Evolutionary conservation across 2,888 invertebrate species (phyloP).

Genomic region (Scaptodrosophila latifasciaeformis): DNA sequence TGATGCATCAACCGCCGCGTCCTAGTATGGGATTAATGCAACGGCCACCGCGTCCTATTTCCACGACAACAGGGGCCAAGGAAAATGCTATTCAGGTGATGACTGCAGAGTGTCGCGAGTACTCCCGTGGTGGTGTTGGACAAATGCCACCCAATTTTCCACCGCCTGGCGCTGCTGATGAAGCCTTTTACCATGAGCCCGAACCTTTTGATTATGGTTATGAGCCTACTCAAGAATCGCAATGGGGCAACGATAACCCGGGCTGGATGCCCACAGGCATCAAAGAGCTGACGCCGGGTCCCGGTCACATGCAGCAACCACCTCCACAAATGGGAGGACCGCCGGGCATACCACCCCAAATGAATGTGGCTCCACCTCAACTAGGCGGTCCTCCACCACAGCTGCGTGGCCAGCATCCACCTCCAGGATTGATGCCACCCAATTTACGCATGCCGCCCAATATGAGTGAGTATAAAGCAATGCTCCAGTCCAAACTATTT

Average conservation of each 20-base stretch:
- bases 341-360: constrained; percentile 70
- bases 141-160: constrained; percentile 75
- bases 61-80: constrained; percentile 69
- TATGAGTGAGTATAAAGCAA: constrained; percentile 47
- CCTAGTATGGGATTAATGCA: constrained; percentile 58
- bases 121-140: constrained; percentile 80
- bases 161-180: constrained; percentile 67
- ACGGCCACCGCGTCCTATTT: constrained; percentile 63
- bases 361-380: constrained; percentile 59
- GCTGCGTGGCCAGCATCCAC: constrained; percentile 40
- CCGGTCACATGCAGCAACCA: constrained; percentile 67
- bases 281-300: constrained; percentile 82
- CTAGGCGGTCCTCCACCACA: constrained; percentile 51
- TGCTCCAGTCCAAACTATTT: not conserved
- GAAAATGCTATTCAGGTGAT: constrained; percentile 94
- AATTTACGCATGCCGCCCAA: constrained; percentile 54
- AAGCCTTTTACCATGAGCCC: constrained; percentile 74
- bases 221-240: constrained; percentile 84
- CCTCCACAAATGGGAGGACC: constrained; percentile 70
- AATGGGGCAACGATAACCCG: constrained; percentile 80
- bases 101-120: constrained; percentile 92
- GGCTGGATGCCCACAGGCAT: constrained; percentile 82
- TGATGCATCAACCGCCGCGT: constrained; percentile 52
- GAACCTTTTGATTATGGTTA: constrained; percentile 78
- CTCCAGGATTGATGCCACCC: constrained; percentile 60